These are phyloP conservation scores for Nephrocerus scutellatus DNA, from an alignment of 2,888 invertebrate genomes.

Conservation along the genomic window DNA sequence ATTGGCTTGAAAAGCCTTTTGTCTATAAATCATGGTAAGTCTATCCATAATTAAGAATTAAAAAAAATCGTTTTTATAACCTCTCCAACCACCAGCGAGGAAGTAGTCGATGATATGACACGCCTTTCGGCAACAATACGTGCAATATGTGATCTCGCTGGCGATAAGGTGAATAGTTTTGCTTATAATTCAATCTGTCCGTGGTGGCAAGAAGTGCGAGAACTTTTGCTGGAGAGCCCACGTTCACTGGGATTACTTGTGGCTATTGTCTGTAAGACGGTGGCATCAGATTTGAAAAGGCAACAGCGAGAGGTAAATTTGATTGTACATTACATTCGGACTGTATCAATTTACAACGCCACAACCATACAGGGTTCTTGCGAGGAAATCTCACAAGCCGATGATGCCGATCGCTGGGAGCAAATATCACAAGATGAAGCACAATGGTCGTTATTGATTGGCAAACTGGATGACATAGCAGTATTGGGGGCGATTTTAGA, in stretches of 20 bases:
- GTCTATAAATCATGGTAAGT: constrained; percentile 37
- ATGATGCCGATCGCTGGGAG: constrained; percentile 66
- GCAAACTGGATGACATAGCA: constrained; percentile 83
- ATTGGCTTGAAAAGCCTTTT: constrained; percentile 62
- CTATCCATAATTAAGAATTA: neutral
- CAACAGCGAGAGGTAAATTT: constrained; percentile 32
- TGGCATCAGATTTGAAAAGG: constrained; percentile 49
- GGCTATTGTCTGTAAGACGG: constrained; percentile 74
- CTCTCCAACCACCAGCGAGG: constrained; percentile 40
- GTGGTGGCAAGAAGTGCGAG: constrained; percentile 78
- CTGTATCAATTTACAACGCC: constrained; percentile 1
- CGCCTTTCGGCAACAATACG: constrained; percentile 60
- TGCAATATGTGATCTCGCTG: constrained; percentile 58
- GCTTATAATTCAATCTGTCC: constrained; percentile 63
- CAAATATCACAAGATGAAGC: constrained; percentile 77
- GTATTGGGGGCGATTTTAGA: constrained; percentile 58
- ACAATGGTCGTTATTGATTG: constrained; percentile 78
- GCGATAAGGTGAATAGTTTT: constrained; percentile 52
- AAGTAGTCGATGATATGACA: constrained; percentile 55
- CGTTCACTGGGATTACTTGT: constrained; percentile 75
- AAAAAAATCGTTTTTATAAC: neutral
- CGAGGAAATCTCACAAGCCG: constrained; percentile 41
- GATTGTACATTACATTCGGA: neutral
- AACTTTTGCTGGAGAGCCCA: constrained; percentile 62
- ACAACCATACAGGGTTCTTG: constrained; percentile 37